phyloP scores from a whole-genome alignment of 2,888 invertebrate species.

The Cheilosia soror region DNA sequence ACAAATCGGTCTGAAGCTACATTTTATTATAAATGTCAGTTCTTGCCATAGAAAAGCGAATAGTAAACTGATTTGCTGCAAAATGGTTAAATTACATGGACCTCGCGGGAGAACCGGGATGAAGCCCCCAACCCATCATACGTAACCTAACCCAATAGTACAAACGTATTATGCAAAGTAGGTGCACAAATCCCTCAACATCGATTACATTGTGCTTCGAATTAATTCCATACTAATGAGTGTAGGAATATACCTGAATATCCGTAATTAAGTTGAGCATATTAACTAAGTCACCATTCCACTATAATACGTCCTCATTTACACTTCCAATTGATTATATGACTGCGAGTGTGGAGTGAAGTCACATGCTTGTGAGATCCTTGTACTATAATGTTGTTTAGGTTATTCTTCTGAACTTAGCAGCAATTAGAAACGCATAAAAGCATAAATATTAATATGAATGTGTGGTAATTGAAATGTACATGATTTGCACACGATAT shows the following conservation, averaged over 20 bases:
- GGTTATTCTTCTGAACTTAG: constrained; percentile 52
- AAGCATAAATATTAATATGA: constrained; percentile 61
- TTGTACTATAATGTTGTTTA: constrained; percentile 8
- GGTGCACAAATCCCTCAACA: constrained; percentile 5
- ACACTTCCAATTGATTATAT: constrained; percentile 51
- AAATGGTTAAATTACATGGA: too few relatives aligned
- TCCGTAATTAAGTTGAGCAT: constrained; percentile 18
- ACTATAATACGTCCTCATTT: constrained; percentile 1
- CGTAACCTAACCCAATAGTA: not conserved
- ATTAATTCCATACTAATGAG: constrained; percentile 6
- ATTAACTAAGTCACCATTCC: constrained; percentile 20
- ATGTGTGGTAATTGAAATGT: constrained; percentile 55
- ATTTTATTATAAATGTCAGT: too few relatives aligned
- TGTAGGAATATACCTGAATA: not conserved
- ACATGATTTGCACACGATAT: constrained; percentile 53
- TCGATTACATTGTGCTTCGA: constrained; percentile 14
- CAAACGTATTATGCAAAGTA: not conserved
- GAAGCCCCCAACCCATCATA: too few relatives aligned
- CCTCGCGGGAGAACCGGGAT: too few relatives aligned
- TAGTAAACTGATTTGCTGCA: too few relatives aligned
- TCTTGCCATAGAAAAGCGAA: too few relatives aligned
- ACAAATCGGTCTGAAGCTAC: too few relatives aligned
- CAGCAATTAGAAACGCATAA: constrained; percentile 60
- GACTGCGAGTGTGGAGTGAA: constrained; percentile 19
- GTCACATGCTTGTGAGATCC: constrained; percentile 24